Percentiles rank a stretch among this genome's conserved stretches.
phyloP scores from a whole-genome alignment of 2,888 invertebrate species.

The Parnassius orleans region DNA sequence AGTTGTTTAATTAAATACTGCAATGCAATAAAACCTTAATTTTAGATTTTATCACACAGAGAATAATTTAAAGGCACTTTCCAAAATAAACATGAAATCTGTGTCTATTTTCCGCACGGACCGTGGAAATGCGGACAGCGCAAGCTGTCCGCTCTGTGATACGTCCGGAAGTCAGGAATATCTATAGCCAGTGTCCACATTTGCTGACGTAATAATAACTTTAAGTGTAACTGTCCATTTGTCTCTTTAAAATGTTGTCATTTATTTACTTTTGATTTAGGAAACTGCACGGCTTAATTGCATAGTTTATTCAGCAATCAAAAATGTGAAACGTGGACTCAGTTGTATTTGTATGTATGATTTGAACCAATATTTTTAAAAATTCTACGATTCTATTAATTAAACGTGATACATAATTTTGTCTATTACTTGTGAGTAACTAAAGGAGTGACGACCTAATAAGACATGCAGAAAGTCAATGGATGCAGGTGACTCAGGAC shows the following conservation, averaged over 20 bases:
- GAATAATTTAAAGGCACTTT: slow-evolving; percentile 52
- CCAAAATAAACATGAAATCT: slow-evolving; percentile 63
- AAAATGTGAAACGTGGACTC: neutral
- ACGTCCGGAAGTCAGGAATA: slow-evolving; percentile 52
- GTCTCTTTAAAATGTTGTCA: slow-evolving; percentile 27
- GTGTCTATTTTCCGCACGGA: slow-evolving; percentile 54
- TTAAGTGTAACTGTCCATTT: slow-evolving; percentile 26
- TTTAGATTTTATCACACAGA: slow-evolving; percentile 28
- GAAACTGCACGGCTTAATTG: slow-evolving; percentile 8
- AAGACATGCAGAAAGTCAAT: too few species aligned
- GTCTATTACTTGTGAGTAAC: too few species aligned
- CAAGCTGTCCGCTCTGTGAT: slow-evolving; percentile 44
- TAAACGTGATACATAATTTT: too few species aligned
- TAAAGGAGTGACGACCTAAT: too few species aligned
- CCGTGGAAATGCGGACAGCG: slow-evolving; percentile 51
- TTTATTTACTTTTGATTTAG: slow-evolving; percentile 25
- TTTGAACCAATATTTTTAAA: too few species aligned
- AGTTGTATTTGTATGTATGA: too few species aligned
- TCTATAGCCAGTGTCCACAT: slow-evolving; percentile 29
- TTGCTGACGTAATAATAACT: slow-evolving; percentile 27
- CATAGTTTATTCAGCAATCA: slow-evolving; percentile 14
- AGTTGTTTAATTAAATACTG: neutral
- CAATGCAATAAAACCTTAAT: slow-evolving; percentile 7
- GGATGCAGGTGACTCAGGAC: too few species aligned
- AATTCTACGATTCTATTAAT: too few species aligned